These are phyloP conservation scores for Seira ritae DNA, from an alignment of 2,888 invertebrate species.

Conservation along the genomic window DNA sequence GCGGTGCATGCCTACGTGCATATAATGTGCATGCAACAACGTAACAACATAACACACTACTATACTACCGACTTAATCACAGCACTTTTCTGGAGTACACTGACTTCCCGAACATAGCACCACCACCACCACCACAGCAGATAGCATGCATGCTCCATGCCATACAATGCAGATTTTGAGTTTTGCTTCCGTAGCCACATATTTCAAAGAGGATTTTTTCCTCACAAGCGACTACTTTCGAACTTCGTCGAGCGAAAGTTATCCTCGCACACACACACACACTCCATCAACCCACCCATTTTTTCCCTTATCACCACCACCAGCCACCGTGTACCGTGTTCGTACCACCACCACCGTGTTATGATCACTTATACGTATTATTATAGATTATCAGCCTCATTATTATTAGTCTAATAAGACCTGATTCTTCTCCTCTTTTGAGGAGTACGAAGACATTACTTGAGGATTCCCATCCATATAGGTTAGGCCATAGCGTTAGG, in stretches of 20 bases:
- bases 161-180: background rate
- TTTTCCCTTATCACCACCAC: conserved; percentile 21
- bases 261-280: conserved; percentile 1
- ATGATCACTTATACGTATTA: background rate
- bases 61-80: too few relatives aligned
- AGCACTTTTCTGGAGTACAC: conserved; percentile 38
- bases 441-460: too few relatives aligned
- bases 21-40: background rate
- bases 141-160: too few relatives aligned
- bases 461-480: too few relatives aligned
- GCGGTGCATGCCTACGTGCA: conserved; percentile 18
- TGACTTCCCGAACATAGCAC: conserved; percentile 37
- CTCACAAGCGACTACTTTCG: conserved; percentile 41
- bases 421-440: too few relatives aligned
- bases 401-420: background rate
- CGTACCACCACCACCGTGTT: too few relatives aligned
- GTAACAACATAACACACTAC: too few relatives aligned
- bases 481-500: too few relatives aligned
- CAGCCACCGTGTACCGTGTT: background rate
- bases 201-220: conserved; percentile 17
- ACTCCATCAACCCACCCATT: conserved; percentile 14
- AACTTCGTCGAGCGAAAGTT: conserved; percentile 20
- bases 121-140: too few relatives aligned
- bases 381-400: conserved; percentile 15
- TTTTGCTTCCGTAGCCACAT: conserved; percentile 34